phyloP scores from a whole-genome alignment of 2,888 invertebrate genomes.

The Philhelius pedissequus region DNA sequence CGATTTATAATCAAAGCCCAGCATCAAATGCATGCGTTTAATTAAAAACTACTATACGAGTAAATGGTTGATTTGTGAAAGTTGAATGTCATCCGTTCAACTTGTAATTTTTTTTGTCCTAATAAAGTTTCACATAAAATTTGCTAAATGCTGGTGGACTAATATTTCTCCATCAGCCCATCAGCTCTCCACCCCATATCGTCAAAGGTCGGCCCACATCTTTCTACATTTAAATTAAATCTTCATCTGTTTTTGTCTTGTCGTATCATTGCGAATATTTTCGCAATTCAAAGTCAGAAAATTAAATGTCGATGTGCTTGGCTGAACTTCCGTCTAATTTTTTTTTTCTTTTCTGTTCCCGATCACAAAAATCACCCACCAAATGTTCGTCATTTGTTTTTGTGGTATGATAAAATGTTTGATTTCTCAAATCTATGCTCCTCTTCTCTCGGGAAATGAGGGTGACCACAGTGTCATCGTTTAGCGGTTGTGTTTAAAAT shows the following conservation, averaged over 20 bases:
- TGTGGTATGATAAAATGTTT: conserved; percentile 37
- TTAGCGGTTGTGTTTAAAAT: conserved; percentile 14
- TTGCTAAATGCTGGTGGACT: not conserved
- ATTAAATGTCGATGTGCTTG: conserved; percentile 29
- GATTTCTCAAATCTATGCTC: conserved; percentile 24
- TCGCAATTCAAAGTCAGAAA: conserved; percentile 6
- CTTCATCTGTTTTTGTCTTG: not conserved
- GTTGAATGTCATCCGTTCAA: conserved; percentile 15
- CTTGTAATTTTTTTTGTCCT: conserved; percentile 39
- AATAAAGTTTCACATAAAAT: conserved; percentile 16
- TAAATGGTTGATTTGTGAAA: not conserved
- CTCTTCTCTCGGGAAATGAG: not conserved
- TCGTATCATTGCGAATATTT: conserved; percentile 6
- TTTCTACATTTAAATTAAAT: conserved; percentile 28
- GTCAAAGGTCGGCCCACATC: conserved; percentile 18
- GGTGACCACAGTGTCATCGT: conserved; percentile 29
- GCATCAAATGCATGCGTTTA: conserved; percentile 11
- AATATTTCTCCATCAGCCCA: not conserved
- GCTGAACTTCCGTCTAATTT: conserved; percentile 9
- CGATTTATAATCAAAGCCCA: not conserved
- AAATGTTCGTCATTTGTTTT: conserved; percentile 41
- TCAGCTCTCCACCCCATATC: not conserved
- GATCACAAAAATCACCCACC: conserved; percentile 29
- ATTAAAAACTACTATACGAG: conserved; percentile 13
- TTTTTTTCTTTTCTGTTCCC: conserved; percentile 1